phyloP scores from a whole-genome alignment of 2,888 invertebrate genomes.

The Caenorhabditis japonica region DNA sequence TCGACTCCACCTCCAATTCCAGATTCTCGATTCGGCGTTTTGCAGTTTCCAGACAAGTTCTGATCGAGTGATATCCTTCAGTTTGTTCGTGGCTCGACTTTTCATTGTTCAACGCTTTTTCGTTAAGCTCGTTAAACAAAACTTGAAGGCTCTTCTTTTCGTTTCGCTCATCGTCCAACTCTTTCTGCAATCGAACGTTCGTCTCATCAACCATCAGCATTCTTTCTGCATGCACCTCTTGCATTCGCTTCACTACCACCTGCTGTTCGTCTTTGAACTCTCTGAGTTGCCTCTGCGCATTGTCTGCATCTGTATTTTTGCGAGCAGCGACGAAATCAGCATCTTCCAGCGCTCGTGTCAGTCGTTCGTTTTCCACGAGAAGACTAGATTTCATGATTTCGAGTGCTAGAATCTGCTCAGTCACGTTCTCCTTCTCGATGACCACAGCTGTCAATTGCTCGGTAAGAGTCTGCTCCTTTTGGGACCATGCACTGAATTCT shows the following conservation, averaged over 20 bases:
- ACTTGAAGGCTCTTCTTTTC: constrained; percentile 3
- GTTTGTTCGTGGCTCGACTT: constrained; percentile 5
- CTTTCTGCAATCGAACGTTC: constrained; percentile 7
- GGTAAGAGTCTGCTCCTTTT: constrained; percentile 3
- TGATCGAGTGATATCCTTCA: neutral
- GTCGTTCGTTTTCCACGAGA: constrained; percentile 4
- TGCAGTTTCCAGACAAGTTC: constrained; percentile 6
- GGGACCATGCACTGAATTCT: constrained; percentile 13
- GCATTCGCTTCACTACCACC: neutral
- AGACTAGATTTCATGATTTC: constrained; percentile 8
- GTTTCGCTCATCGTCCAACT: constrained; percentile 3
- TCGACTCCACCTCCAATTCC: constrained; percentile 6
- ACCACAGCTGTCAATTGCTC: neutral
- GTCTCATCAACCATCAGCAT: constrained; percentile 10
- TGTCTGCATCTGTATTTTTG: constrained; percentile 13
- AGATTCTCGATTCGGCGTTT: constrained; percentile 4
- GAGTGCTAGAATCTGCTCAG: constrained; percentile 1
- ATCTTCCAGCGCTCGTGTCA: neutral
- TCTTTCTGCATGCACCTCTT: constrained; percentile 7
- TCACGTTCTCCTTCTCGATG: neutral
- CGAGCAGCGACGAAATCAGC: neutral
- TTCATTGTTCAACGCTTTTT: constrained; percentile 1
- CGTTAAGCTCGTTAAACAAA: constrained; percentile 16
- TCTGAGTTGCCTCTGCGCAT: neutral
- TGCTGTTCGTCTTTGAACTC: constrained; percentile 2